Base-by-base conservation (phyloP, 2,113 vertebrate genomes). In the Colinus virginianus region DNA sequence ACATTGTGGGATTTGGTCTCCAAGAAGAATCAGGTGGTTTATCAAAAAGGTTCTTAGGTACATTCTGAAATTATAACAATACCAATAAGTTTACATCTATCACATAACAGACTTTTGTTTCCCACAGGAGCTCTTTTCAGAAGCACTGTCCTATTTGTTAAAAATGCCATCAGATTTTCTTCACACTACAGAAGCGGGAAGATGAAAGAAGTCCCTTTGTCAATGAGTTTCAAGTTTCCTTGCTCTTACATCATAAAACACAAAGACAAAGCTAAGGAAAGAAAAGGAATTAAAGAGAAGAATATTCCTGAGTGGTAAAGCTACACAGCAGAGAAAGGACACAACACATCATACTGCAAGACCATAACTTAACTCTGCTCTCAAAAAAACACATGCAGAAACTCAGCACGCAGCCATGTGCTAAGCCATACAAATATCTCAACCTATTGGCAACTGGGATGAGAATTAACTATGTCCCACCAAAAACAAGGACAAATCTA, bases 51-150 rank as follows among this genome's bases (percentile, higher is more conserved):
- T 62, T 51, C 40, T 92, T 78, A 2, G 6, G 69, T 64, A 28
- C 40, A 62, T 0, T 0, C 2, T 69, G 30, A 36, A 79, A 18
- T 76, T 62, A 72, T 0, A 90, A 66, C 0, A 90, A 23, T 36
- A 68, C 13, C 70, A 49, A 22, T 40, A 74, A 92, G 14, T 59
- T 70, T 72, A 67, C 6, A 7, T 18, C 19, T 46, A 45, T 43
- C 48, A 86, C 3, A 6, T 12, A 77, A 69, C 18, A 23, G 9
- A 58, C 25, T 69, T 56, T 43, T 68, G 21, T 53, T 87, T 76
- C 67, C 64, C 82, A 83, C 30, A 63, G 56, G 0, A 13, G 23
- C 16, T 81, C 49, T 86, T 75, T 64, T 34, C 74, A 88, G 56
- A 34, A 23, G 25, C 63, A 58, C 51, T 51, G 61, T 26, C 21